phyloP scores from a whole-genome alignment of 2,113 vertebrate genomes.

The Corvus cornix region DNA sequence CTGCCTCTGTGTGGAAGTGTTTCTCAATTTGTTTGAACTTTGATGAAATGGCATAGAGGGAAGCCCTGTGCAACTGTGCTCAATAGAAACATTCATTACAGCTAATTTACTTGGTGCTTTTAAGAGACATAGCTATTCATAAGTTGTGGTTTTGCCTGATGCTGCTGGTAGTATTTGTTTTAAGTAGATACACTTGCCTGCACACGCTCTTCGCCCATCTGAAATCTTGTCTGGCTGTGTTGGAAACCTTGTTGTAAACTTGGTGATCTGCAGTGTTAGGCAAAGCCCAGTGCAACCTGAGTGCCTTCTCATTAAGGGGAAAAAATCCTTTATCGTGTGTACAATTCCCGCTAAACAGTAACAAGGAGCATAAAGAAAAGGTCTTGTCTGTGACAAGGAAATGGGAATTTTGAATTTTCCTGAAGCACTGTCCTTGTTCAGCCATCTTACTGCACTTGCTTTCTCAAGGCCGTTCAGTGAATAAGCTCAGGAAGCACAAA shows the following conservation, averaged over 20 bases:
- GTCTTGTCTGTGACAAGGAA: neutral
- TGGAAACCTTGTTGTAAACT: neutral
- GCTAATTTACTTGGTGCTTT: constrained; percentile 46
- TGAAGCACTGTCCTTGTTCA: neutral
- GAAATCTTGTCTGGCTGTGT: constrained; percentile 20
- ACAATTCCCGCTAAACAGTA: neutral
- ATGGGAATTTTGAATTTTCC: neutral
- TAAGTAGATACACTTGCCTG: constrained; percentile 43
- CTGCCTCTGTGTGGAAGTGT: neutral
- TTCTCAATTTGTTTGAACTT: constrained; percentile 22
- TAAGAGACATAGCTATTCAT: constrained; percentile 28
- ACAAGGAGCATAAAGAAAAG: neutral
- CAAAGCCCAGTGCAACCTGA: neutral
- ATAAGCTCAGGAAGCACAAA: neutral
- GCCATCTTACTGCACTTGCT: neutral
- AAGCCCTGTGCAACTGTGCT: constrained; percentile 11
- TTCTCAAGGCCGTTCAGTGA: neutral
- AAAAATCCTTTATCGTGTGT: neutral
- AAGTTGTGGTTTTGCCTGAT: constrained; percentile 49
- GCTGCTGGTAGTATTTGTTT: constrained; percentile 54
- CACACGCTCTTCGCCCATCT: constrained; percentile 19
- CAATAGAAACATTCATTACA: constrained; percentile 46
- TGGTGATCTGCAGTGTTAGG: neutral
- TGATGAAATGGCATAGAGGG: constrained; percentile 21
- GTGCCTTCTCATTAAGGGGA: neutral